Conservation (phyloP, 2,797 vertebrate genomes). For the Xenopus petersii region DNA sequence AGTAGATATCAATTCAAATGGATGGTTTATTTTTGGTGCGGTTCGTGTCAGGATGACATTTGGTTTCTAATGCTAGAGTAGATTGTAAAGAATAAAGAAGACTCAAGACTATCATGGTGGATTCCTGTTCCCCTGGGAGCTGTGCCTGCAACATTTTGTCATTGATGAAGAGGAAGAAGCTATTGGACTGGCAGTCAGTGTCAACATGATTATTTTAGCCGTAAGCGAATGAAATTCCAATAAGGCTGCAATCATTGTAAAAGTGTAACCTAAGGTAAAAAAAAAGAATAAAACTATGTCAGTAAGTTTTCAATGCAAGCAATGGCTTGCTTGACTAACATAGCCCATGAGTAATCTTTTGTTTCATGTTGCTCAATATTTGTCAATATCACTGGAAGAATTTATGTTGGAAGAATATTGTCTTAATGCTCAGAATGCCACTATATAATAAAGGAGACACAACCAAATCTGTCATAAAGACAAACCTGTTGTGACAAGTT, state of each 20-base stretch:
- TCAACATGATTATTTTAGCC: constrained; percentile 32
- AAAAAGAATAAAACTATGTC: too few relatives aligned
- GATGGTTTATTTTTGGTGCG: neutral
- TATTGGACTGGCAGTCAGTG: constrained; percentile 14
- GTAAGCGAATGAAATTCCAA: neutral
- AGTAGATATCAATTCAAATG: constrained; percentile 12
- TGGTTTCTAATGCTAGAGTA: neutral
- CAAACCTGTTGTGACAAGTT: too few relatives aligned
- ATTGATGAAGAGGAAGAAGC: constrained; percentile 12
- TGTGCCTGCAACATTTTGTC: neutral
- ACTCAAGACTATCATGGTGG: neutral
- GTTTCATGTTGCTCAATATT: too few relatives aligned
- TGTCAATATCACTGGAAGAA: too few relatives aligned
- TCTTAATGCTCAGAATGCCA: too few relatives aligned
- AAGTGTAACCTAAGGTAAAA: too few relatives aligned
- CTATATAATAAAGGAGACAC: too few relatives aligned
- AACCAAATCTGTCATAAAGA: too few relatives aligned
- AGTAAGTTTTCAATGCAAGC: too few relatives aligned
- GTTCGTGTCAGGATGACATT: neutral
- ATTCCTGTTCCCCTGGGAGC: constrained; percentile 1
- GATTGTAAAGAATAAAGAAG: neutral
- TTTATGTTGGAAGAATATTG: too few relatives aligned
- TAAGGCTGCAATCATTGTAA: neutral
- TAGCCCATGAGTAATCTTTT: too few relatives aligned
- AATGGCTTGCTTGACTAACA: too few relatives aligned